A percentile compares a stretch with the other conserved stretches of the same genome.
Evolutionary conservation across 2,113 vertebrate species (phyloP).

Genomic region (Eclectus roratus): DNA sequence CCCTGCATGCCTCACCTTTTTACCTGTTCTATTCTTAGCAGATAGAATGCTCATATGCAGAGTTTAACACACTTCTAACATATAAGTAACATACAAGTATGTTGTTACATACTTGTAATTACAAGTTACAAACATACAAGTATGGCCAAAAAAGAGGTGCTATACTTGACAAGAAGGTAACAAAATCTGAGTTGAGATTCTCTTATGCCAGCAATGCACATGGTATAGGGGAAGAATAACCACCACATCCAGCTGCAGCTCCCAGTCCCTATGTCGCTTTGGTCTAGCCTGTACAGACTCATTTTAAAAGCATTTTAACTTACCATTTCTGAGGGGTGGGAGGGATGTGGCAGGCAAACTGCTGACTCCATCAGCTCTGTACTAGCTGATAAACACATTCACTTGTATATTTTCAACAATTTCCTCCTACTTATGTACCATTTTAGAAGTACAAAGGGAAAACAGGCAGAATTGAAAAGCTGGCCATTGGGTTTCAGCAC

Average conservation of each 20-base stretch:
- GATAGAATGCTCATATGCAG: not conserved
- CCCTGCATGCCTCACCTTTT: not conserved
- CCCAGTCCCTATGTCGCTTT: not conserved
- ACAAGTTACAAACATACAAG: not conserved
- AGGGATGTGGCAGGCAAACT: not conserved
- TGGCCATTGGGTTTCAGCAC: not conserved
- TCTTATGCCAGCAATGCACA: not conserved
- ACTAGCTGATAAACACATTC: not conserved
- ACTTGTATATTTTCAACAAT: not conserved
- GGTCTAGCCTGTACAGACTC: not conserved
- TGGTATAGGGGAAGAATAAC: not conserved
- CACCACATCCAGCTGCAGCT: not conserved
- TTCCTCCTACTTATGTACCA: fast-evolving
- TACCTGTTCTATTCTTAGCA: not conserved
- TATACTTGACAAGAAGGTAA: not conserved
- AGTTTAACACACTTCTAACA: not conserved
- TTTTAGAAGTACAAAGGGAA: not conserved
- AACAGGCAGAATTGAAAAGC: not conserved
- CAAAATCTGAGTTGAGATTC: not conserved
- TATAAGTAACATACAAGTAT: not conserved
- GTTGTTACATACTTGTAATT: too few species aligned
- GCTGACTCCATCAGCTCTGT: not conserved
- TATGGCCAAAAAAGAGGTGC: not conserved
- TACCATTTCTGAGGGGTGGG: not conserved
- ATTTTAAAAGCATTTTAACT: not conserved